phyloP scores from a whole-genome alignment of 2,888 invertebrate genomes.

The Himalopsyche anomala region DNA sequence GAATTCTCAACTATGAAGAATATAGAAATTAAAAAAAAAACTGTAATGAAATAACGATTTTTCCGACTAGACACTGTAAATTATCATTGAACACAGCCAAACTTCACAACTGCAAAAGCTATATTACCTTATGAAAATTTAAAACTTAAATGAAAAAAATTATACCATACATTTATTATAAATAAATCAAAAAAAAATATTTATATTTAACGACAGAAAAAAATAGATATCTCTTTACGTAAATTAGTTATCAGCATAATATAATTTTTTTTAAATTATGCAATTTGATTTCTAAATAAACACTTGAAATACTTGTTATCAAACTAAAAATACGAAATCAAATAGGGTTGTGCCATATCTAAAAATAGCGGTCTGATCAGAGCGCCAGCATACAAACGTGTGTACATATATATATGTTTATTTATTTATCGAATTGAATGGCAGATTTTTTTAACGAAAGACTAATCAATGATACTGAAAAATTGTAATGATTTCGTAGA shows the following conservation, averaged over 20 bases:
- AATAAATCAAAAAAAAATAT: background rate
- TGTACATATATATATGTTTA: constrained; percentile 49
- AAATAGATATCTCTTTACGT: too few relatives aligned
- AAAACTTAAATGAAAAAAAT: too few relatives aligned
- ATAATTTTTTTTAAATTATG: too few relatives aligned
- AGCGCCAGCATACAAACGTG: constrained; percentile 47
- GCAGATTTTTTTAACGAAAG: background rate
- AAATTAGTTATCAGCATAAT: too few relatives aligned
- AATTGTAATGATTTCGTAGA: too few relatives aligned
- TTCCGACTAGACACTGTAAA: background rate
- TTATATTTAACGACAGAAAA: too few relatives aligned
- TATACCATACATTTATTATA: too few relatives aligned
- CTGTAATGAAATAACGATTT: constrained; percentile 37
- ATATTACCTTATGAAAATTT: too few relatives aligned
- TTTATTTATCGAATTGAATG: constrained; percentile 41
- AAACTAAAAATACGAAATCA: constrained; percentile 49
- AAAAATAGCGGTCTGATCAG: constrained; percentile 56
- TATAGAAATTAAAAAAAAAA: background rate
- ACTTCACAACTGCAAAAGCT: too few relatives aligned
- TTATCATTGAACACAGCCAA: background rate
- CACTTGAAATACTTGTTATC: constrained; percentile 8
- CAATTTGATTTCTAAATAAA: background rate
- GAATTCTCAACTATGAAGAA: background rate
- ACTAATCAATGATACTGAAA: constrained; percentile 3
- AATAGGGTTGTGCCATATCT: constrained; percentile 58